Conservation (phyloP, 2,888 invertebrate species). For the Alviniconcha strummeri region DNA sequence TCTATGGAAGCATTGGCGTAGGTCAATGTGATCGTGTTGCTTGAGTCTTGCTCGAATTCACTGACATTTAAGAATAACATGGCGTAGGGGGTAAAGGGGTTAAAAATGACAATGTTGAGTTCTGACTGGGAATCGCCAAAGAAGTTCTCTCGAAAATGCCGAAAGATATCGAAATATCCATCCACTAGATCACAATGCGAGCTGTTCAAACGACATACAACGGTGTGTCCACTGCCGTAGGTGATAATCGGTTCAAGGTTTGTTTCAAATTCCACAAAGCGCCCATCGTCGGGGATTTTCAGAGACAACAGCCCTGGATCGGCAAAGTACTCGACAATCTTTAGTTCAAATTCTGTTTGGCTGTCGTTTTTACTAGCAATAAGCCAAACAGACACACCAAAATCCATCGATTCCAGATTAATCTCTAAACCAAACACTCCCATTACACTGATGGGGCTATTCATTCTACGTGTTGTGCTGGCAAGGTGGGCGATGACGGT, state of each 20-base stretch:
- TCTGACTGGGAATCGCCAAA: background rate
- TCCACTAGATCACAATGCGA: background rate
- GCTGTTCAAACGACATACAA: background rate
- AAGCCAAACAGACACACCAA: background rate
- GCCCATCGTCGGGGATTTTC: background rate
- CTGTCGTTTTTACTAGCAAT: background rate
- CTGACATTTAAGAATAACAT: background rate
- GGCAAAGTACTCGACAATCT: background rate
- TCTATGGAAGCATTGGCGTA: constrained; percentile 20
- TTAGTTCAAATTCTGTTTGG: constrained; percentile 7
- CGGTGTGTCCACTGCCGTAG: no score
- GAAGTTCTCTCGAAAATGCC: no score
- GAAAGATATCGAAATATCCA: background rate
- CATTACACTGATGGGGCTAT: background rate
- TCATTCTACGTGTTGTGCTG: background rate
- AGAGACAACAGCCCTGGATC: background rate
- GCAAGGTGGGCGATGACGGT: background rate
- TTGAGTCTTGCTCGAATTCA: background rate
- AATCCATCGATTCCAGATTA: no score
- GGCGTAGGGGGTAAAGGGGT: background rate
- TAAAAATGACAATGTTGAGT: background rate
- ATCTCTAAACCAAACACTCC: background rate
- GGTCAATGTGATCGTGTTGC: background rate
- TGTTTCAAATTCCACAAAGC: background rate
- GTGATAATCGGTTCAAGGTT: background rate